A percentile compares a stretch with the other conserved stretches of the same genome.
These are phyloP conservation scores for Pionites leucogaster DNA, from an alignment of 2,113 vertebrate species.

Conservation along the genomic window DNA sequence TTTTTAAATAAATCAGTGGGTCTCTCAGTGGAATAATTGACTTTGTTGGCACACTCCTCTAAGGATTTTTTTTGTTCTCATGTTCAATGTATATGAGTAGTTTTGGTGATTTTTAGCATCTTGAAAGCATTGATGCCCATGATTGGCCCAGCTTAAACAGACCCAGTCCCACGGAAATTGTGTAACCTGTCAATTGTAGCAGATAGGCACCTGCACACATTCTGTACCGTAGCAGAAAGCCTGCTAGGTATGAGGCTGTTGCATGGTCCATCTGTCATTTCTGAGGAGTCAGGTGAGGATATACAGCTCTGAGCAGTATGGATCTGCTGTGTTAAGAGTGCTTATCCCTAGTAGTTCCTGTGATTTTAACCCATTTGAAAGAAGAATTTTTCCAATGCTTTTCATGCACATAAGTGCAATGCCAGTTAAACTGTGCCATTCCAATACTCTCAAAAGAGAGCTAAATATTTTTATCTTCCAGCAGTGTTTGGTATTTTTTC, in stretches of 20 bases:
- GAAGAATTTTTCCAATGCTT: neutral
- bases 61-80: neutral
- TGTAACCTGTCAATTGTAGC: rapidly evolving
- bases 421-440: neutral
- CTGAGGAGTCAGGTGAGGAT: neutral
- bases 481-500: neutral
- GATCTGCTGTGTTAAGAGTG: neutral
- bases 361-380: neutral
- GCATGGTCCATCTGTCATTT: neutral
- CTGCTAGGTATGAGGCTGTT: neutral
- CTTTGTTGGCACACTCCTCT: neutral
- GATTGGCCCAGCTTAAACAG: neutral
- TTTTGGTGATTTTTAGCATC: neutral
- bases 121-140: neutral
- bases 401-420: neutral
- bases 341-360: neutral
- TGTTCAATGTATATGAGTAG: neutral
- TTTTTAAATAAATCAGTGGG: neutral
- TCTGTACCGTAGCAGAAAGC: neutral
- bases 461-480: neutral
- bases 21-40: neutral
- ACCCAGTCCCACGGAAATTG: neutral
- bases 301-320: neutral
- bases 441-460: neutral
- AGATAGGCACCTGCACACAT: neutral